These are phyloP conservation scores for Venustoraphidia nigricollis DNA, from an alignment of 2,888 invertebrate genomes.

Conservation along the genomic window DNA sequence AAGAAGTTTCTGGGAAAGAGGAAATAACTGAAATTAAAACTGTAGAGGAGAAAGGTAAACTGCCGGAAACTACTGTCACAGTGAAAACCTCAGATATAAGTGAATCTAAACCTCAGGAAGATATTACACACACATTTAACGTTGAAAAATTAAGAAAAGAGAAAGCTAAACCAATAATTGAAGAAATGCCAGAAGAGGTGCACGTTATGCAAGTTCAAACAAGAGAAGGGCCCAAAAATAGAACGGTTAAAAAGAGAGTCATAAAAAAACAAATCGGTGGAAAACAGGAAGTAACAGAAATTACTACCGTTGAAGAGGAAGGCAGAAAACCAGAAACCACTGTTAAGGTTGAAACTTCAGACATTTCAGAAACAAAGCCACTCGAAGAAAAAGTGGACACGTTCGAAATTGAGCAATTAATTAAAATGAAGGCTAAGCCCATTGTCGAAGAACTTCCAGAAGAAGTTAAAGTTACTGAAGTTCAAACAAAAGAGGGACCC, in stretches of 20 bases:
- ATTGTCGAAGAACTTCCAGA: constrained; percentile 14
- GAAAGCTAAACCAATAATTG: constrained; percentile 16
- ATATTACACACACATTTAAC: constrained; percentile 14
- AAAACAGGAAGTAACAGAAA: no score
- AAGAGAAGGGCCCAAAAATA: constrained; percentile 18
- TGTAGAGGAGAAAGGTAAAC: constrained; percentile 23
- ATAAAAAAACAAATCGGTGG: no score
- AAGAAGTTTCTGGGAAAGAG: constrained; percentile 23
- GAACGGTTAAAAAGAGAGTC: constrained; percentile 17
- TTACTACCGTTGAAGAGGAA: no score
- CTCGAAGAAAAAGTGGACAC: constrained; percentile 12
- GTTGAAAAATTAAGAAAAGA: constrained; percentile 15
- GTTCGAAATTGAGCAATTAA: constrained; percentile 14
- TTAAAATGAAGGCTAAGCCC: constrained; percentile 13
- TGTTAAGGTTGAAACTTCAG: constrained; percentile 8
- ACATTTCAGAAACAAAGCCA: constrained; percentile 13
- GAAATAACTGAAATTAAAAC: constrained; percentile 27
- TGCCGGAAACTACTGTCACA: constrained; percentile 28
- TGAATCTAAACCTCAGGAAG: constrained; percentile 13
- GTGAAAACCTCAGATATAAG: constrained; percentile 15
- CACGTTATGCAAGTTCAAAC: constrained; percentile 22
- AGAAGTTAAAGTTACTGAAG: constrained; percentile 17
- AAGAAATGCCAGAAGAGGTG: constrained; percentile 26
- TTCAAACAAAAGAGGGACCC: constrained; percentile 13
- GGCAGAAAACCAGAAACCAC: constrained; percentile 13